phyloP scores from a whole-genome alignment of 1,140 invertebrate genomes.

The Cephus cinctus region DNA sequence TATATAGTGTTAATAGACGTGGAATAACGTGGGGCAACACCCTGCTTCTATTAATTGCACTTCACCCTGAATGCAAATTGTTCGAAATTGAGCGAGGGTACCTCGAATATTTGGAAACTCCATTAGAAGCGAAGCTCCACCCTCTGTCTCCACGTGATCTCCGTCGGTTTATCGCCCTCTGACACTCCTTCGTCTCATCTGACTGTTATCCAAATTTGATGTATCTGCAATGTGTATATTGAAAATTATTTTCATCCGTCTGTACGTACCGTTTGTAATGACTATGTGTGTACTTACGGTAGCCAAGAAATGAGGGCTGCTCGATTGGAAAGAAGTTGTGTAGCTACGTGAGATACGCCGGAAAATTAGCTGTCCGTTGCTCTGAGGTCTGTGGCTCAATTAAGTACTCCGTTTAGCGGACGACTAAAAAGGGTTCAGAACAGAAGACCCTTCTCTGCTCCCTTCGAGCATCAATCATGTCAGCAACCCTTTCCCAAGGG shows the following conservation, averaged over 20 bases:
- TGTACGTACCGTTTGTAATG: too few relatives aligned
- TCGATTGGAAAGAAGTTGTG: conserved; percentile 20
- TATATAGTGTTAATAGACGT: conserved; percentile 57
- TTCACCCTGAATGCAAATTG: conserved; percentile 58
- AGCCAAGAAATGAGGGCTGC: too few relatives aligned
- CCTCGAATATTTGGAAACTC: conserved; percentile 58
- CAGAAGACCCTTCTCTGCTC: conserved; percentile 30
- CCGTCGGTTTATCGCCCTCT: too few relatives aligned
- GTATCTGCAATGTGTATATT: too few relatives aligned
- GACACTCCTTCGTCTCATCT: too few relatives aligned
- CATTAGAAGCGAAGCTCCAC: conserved; percentile 55
- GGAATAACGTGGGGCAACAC: conserved; percentile 52
- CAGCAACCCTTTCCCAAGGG: conserved; percentile 53
- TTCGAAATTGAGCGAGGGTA: conserved; percentile 57
- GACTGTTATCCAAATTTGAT: too few relatives aligned
- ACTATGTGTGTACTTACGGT: too few relatives aligned
- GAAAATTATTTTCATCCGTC: too few relatives aligned
- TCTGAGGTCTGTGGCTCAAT: conserved; percentile 54
- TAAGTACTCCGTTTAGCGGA: conserved; percentile 50
- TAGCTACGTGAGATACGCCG: conserved; percentile 19
- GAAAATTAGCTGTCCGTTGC: conserved; percentile 52
- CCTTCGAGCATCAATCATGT: conserved; percentile 56
- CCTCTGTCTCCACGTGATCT: too few relatives aligned
- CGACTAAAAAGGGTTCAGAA: conserved; percentile 51
- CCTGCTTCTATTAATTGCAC: conserved; percentile 58